Evolutionary conservation across 2,113 vertebrate genomes (phyloP).

Genomic region (Megaceryle torquata): DNA sequence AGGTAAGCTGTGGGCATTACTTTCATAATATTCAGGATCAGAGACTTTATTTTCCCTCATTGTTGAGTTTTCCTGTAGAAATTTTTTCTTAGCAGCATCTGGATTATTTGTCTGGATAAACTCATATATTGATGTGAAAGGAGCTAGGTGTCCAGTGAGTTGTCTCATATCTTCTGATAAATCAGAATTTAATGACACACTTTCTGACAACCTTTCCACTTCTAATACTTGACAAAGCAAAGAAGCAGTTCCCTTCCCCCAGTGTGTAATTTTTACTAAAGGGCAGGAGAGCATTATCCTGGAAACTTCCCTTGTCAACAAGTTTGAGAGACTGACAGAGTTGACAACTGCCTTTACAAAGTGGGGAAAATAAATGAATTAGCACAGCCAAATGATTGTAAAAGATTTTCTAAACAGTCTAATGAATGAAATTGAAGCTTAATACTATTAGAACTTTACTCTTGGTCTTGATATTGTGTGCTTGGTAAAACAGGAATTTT

Average conservation of each 20-base stretch:
- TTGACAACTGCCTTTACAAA: not conserved
- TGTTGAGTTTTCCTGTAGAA: not conserved
- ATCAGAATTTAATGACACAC: not conserved
- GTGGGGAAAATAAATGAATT: not conserved
- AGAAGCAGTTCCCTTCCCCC: not conserved
- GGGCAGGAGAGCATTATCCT: not conserved
- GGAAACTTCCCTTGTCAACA: not conserved
- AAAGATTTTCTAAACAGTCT: not conserved
- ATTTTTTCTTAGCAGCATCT: not conserved
- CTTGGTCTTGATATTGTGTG: not conserved
- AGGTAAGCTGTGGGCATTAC: not conserved
- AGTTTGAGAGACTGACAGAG: not conserved
- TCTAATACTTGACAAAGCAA: not conserved
- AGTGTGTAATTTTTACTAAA: not conserved
- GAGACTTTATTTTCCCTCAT: not conserved
- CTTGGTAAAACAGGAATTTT: not conserved
- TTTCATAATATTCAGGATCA: not conserved
- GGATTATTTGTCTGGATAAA: not conserved
- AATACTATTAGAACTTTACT: not conserved
- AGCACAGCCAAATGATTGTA: not conserved
- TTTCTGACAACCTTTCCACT: not conserved
- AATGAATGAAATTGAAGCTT: not conserved
- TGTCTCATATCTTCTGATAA: not conserved
- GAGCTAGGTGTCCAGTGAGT: not conserved
- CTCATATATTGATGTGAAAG: rapidly evolving